These are phyloP conservation scores for Labeo catla DNA, from an alignment of 2,113 vertebrate species.

Conservation along the genomic window DNA sequence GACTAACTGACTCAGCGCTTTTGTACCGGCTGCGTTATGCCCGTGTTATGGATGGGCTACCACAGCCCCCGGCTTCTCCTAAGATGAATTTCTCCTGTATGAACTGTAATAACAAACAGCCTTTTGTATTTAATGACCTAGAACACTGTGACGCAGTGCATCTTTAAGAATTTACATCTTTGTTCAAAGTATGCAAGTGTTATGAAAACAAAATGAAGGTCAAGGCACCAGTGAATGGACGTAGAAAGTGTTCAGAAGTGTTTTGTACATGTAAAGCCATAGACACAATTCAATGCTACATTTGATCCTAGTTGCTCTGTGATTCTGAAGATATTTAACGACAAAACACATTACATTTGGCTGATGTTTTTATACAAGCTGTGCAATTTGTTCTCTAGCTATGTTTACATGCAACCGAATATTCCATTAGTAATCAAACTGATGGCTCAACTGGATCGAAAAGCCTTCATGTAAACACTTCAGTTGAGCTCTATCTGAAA, in stretches of 20 bases:
- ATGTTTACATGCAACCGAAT: not conserved
- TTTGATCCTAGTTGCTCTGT: not conserved
- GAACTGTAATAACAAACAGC: slow-evolving; percentile 28
- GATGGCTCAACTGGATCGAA: not conserved
- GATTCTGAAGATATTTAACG: not conserved
- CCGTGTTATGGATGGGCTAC: slow-evolving; percentile 33
- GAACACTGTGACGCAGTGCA: slow-evolving; percentile 4
- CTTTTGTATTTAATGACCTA: slow-evolving; percentile 30
- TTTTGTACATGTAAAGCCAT: not conserved
- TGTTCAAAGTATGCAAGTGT: not conserved
- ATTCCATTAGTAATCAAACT: not conserved
- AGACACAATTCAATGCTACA: not conserved
- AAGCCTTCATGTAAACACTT: not conserved
- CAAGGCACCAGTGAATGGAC: not conserved
- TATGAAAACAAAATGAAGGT: slow-evolving; percentile 1
- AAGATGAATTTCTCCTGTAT: slow-evolving; percentile 28
- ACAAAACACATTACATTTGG: not conserved
- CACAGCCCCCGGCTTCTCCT: slow-evolving; percentile 1
- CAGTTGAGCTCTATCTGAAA: not conserved
- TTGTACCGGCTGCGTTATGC: slow-evolving; percentile 26
- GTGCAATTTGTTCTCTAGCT: not conserved
- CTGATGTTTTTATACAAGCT: not conserved
- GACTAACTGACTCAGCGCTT: slow-evolving; percentile 46
- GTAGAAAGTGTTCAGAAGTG: not conserved
- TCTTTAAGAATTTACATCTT: slow-evolving; percentile 17